A percentile compares a stretch with the other conserved stretches of the same genome.
Evolutionary conservation across 2,888 invertebrate genomes (phyloP).

Genomic region (Dolichomitus sp.): DNA sequence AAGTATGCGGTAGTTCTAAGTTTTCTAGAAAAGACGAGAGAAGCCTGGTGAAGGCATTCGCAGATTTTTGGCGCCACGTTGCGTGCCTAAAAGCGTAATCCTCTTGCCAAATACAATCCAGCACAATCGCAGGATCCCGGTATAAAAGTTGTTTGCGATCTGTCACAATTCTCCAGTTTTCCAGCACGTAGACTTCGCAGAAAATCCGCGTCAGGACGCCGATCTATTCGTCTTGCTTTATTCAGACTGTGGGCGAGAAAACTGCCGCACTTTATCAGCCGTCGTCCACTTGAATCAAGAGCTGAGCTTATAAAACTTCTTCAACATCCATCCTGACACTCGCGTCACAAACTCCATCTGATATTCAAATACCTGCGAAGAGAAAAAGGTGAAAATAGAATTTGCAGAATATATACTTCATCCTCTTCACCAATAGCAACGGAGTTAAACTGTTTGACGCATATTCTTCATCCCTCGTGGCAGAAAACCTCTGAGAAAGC

Average conservation of each 20-base stretch:
- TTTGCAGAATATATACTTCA: not conserved
- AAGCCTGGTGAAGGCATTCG: not conserved
- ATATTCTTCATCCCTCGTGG: not conserved
- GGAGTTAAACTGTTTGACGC: not conserved
- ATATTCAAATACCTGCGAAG: conserved; percentile 61
- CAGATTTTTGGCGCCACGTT: conserved; percentile 1
- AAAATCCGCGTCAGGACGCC: conserved; percentile 1
- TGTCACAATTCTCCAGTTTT: conserved; percentile 6
- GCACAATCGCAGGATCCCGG: not conserved
- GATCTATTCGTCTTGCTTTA: conserved; percentile 65
- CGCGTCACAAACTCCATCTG: conserved; percentile 55
- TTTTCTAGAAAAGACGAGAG: conserved; percentile 28
- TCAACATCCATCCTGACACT: conserved; percentile 39
- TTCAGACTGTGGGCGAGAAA: conserved; percentile 3
- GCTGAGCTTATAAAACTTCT: not conserved
- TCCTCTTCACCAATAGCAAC: not conserved
- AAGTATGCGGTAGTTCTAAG: no score
- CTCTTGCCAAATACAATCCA: conserved; percentile 19
- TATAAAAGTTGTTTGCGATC: not conserved
- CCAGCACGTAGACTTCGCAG: not conserved
- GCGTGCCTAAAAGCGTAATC: no score
- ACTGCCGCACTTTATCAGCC: conserved; percentile 66
- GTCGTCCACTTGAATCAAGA: conserved; percentile 48
- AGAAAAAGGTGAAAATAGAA: not conserved
- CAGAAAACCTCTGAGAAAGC: not conserved